Evolutionary conservation across 2,797 vertebrate species (phyloP).

Genomic region (Brotogeris chrysoptera): DNA sequence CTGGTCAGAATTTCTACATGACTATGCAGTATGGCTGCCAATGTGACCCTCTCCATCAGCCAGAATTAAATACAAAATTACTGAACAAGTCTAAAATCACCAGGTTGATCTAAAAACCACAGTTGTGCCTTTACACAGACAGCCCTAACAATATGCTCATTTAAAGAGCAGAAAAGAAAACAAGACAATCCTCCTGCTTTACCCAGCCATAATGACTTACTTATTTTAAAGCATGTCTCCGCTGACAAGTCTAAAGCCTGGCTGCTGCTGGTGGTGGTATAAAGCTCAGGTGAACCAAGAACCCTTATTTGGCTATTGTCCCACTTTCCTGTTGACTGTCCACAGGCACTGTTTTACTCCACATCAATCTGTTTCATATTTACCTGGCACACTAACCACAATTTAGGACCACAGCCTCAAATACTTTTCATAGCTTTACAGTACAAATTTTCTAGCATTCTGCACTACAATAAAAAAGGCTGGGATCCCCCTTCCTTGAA

Average conservation of each 20-base stretch:
- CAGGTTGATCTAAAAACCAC: neutral
- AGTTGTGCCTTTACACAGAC: neutral
- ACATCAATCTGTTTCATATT: neutral
- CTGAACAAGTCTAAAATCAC: neutral
- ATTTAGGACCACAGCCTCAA: neutral
- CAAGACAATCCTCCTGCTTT: neutral
- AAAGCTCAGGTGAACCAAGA: neutral
- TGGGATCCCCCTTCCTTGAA: neutral
- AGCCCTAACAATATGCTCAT: neutral
- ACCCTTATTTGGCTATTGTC: neutral
- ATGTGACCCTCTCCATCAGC: neutral
- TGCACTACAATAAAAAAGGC: neutral
- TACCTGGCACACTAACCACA: neutral
- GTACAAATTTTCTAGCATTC: neutral
- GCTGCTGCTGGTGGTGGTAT: neutral
- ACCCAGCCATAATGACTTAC: neutral
- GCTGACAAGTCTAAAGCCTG: neutral
- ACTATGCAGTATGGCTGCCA: neutral
- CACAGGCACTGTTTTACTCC: neutral
- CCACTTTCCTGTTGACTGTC: neutral
- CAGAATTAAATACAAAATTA: neutral
- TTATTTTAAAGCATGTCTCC: neutral
- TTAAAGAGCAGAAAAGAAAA: neutral
- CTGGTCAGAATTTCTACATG: neutral
- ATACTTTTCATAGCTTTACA: neutral